These are phyloP conservation scores for Tubulanus polymorphus DNA, from an alignment of 2,888 invertebrate species.

Conservation along the genomic window DNA sequence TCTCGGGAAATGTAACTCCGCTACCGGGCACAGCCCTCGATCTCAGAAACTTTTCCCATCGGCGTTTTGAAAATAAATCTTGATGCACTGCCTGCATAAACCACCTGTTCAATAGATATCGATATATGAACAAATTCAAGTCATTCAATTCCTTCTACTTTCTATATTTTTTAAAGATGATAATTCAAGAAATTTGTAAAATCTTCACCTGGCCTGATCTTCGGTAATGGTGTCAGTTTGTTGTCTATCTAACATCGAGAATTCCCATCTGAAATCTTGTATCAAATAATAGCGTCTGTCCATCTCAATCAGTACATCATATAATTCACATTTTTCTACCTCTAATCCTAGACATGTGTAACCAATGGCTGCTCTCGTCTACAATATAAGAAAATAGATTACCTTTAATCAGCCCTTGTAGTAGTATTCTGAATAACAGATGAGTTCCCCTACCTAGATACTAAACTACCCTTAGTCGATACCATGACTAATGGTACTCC, in stretches of 20 bases:
- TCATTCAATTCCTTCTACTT: too few relatives aligned
- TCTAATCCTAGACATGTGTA: too few relatives aligned
- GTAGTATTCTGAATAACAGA: too few relatives aligned
- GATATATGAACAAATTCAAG: neutral
- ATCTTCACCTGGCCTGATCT: conserved; percentile 41
- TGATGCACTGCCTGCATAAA: conserved; percentile 45
- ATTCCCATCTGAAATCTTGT: conserved; percentile 49
- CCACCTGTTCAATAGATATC: too few relatives aligned
- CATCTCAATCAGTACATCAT: conserved; percentile 46
- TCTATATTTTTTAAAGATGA: neutral
- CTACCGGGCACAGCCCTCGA: conserved; percentile 37
- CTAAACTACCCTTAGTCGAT: too few relatives aligned
- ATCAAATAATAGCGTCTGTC: conserved; percentile 47
- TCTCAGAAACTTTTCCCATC: conserved; percentile 42
- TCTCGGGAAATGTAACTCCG: conserved; percentile 42
- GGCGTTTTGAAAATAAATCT: conserved; percentile 34
- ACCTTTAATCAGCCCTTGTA: too few relatives aligned
- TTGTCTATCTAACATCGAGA: conserved; percentile 40
- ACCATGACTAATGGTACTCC: too few relatives aligned
- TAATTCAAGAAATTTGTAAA: neutral
- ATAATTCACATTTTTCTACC: too few relatives aligned
- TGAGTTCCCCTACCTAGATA: too few relatives aligned
- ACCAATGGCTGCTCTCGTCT: too few relatives aligned
- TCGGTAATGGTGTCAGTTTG: conserved; percentile 37
- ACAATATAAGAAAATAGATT: too few relatives aligned